A percentile compares a stretch with the other conserved stretches of the same genome.
phyloP scores from a whole-genome alignment of 2,113 vertebrate genomes.

The Xiphophorus couchianus region DNA sequence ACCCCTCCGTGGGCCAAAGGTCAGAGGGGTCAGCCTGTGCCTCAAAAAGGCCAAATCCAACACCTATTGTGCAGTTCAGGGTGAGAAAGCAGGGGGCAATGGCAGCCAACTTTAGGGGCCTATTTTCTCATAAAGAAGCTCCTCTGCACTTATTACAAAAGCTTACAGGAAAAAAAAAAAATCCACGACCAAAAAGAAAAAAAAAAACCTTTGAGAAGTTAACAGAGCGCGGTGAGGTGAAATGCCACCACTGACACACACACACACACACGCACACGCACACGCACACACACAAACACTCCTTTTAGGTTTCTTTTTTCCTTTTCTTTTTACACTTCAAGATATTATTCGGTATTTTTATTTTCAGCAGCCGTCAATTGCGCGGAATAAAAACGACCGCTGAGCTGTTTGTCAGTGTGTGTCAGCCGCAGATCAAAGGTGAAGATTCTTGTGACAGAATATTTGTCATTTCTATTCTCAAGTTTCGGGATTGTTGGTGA shows the following conservation, averaged over 20 bases:
- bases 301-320: slow-evolving; percentile 43
- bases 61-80: slow-evolving; percentile 73
- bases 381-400: slow-evolving; percentile 55
- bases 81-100: slow-evolving; percentile 76
- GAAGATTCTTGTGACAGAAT: slow-evolving; percentile 65
- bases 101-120: slow-evolving; percentile 71
- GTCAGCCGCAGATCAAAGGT: slow-evolving; percentile 69
- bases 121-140: slow-evolving; percentile 70
- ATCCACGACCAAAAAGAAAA: slow-evolving; percentile 43
- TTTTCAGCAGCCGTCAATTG: slow-evolving; percentile 47
- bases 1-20: slow-evolving; percentile 90
- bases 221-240: slow-evolving; percentile 53
- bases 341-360: slow-evolving; percentile 73
- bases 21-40: slow-evolving; percentile 72
- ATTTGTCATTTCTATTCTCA: slow-evolving; percentile 67
- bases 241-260: slow-evolving; percentile 55
- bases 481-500: slow-evolving; percentile 60
- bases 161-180: slow-evolving; percentile 63
- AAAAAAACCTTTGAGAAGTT: slow-evolving; percentile 69
- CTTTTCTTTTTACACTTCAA: slow-evolving; percentile 67
- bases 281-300: too few relatives aligned
- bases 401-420: slow-evolving; percentile 60
- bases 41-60: slow-evolving; percentile 72
- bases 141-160: slow-evolving; percentile 62
- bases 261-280: too few relatives aligned